A percentile compares a stretch with the other conserved stretches of the same genome.
Conservation (phyloP, 2,888 invertebrate genomes). For the Apodemia duryi region DNA sequence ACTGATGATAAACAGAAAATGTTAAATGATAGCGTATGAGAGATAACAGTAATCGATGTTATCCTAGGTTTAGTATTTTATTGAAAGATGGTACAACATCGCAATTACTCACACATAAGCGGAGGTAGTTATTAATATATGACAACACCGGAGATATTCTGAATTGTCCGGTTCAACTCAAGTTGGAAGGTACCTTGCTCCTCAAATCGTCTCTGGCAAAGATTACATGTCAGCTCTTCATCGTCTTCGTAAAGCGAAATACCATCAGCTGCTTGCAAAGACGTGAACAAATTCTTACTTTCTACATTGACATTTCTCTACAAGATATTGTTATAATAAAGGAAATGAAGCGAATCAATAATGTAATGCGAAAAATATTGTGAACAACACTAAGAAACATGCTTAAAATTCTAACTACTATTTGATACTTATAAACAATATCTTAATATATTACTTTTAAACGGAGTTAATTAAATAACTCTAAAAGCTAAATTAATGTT, state of each 20-base stretch:
- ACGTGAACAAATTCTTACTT: constrained; percentile 76
- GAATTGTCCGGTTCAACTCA: constrained; percentile 55
- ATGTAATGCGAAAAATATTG: constrained; percentile 8
- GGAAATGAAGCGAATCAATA: constrained; percentile 16
- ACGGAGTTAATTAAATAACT: constrained; percentile 5
- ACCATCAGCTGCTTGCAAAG: constrained; percentile 83
- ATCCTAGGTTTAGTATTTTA: constrained; percentile 35
- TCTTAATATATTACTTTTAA: not conserved
- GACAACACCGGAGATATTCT: constrained; percentile 62
- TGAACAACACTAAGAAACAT: constrained; percentile 5
- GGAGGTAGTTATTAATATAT: constrained; percentile 51
- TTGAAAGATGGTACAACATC: constrained; percentile 67
- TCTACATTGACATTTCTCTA: constrained; percentile 29
- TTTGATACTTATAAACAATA: not conserved
- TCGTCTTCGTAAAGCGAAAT: constrained; percentile 81
- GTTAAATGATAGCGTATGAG: constrained; percentile 38
- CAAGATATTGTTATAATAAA: constrained; percentile 23
- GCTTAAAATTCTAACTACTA: constrained; percentile 1
- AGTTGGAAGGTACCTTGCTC: constrained; percentile 86
- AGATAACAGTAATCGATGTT: constrained; percentile 30
- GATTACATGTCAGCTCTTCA: constrained; percentile 85
- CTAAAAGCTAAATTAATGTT: constrained; percentile 15
- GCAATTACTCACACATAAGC: constrained; percentile 79
- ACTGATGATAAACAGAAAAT: constrained; percentile 36
- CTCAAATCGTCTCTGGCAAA: constrained; percentile 88